A percentile compares a stretch with the other conserved stretches of the same genome.
phyloP scores from a whole-genome alignment of 2,797 vertebrate genomes.

The Propithecus deckenii region DNA sequence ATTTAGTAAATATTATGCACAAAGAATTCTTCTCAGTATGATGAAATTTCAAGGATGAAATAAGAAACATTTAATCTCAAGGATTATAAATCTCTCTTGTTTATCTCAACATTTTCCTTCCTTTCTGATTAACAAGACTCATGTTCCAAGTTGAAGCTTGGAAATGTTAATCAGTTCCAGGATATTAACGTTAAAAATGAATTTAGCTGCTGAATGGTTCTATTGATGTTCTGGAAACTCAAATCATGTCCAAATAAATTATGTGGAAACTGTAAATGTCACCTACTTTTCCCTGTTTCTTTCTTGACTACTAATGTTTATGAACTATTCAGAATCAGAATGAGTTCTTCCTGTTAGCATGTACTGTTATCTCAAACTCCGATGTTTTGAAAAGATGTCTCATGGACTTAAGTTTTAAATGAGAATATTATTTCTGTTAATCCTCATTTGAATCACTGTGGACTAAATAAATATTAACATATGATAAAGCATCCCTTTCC shows the following conservation, averaged over 20 bases:
- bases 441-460: neutral
- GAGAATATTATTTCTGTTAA: slow-evolving; percentile 22
- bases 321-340: neutral
- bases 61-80: neutral
- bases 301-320: slow-evolving; percentile 26
- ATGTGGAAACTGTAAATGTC: neutral
- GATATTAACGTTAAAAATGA: slow-evolving; percentile 26
- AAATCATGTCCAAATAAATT: slow-evolving; percentile 33
- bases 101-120: neutral
- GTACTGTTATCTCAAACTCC: neutral
- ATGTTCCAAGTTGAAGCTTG: neutral
- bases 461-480: neutral
- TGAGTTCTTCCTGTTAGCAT: slow-evolving; percentile 12
- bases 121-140: neutral
- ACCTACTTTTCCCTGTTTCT: neutral
- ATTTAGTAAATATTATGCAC: neutral
- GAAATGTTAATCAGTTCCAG: slow-evolving; percentile 9
- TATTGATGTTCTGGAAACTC: slow-evolving; percentile 49
- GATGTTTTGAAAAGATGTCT: slow-evolving; percentile 51
- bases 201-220: neutral
- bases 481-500: neutral
- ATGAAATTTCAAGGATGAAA: neutral
- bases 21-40: neutral
- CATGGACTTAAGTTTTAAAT: neutral
- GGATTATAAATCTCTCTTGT: neutral